Percentiles rank a stretch among this genome's conserved stretches.
phyloP scores from a whole-genome alignment of 2,797 vertebrate genomes.

The Malacoctenus gilli region DNA sequence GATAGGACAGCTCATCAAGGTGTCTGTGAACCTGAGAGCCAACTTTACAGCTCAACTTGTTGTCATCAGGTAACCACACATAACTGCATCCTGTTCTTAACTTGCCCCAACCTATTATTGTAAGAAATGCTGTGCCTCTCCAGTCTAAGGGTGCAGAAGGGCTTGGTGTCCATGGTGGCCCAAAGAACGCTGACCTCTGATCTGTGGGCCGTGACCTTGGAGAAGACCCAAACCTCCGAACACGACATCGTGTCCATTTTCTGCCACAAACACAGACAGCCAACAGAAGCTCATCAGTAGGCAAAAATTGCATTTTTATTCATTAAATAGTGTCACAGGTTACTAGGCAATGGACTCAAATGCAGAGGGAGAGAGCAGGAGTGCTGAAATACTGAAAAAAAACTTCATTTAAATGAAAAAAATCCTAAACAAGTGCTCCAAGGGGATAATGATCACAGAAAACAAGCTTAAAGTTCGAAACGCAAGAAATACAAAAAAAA shows the following conservation, averaged over 20 bases:
- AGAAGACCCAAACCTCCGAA: slow-evolving; percentile 68
- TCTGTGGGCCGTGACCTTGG: slow-evolving; percentile 74
- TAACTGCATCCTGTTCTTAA: no score
- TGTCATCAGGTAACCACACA: slow-evolving; percentile 69
- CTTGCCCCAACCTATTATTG: no score
- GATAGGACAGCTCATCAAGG: slow-evolving; percentile 64
- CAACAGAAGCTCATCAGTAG: slow-evolving; percentile 37
- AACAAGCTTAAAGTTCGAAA: no score
- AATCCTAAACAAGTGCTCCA: no score
- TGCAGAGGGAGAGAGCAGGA: no score
- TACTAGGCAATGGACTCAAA: no score
- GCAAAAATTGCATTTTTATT: no score
- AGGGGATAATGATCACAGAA: no score
- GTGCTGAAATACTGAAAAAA: no score
- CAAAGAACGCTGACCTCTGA: slow-evolving; percentile 65
- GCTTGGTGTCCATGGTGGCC: slow-evolving; percentile 72
- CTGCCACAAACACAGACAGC: slow-evolving; percentile 57
- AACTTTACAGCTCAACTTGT: slow-evolving; percentile 73
- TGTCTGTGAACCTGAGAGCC: slow-evolving; percentile 72
- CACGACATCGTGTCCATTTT: slow-evolving; percentile 76
- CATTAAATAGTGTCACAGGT: no score
- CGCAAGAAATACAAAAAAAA: no score
- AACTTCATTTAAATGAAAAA: no score
- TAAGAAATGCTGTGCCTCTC: slow-evolving; percentile 3
- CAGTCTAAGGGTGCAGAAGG: slow-evolving; percentile 78